Percentiles rank a stretch among this genome's conserved stretches.
These are phyloP conservation scores for Hydrotaea cyrtoneurina DNA, from an alignment of 2,888 invertebrate species.

Conservation along the genomic window DNA sequence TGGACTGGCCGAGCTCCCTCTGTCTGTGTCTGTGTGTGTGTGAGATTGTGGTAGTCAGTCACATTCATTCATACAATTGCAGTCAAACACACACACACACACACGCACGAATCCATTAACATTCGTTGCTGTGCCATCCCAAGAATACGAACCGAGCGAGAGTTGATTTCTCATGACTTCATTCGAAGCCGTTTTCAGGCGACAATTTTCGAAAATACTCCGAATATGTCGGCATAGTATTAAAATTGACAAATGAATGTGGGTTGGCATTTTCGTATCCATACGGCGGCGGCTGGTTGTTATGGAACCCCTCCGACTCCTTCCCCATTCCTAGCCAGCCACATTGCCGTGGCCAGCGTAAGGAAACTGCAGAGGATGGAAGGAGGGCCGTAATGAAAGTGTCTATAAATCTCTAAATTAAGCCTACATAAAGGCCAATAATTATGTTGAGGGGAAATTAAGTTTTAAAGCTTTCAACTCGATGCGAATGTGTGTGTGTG, in stretches of 20 bases:
- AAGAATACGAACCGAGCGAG: background rate
- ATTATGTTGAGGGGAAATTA: constrained; percentile 39
- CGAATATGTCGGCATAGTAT: constrained; percentile 31
- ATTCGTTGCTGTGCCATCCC: no score
- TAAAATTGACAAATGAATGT: constrained; percentile 61
- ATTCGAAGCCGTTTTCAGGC: background rate
- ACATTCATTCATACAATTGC: constrained; percentile 36
- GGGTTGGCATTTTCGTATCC: constrained; percentile 16
- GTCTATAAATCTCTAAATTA: constrained; percentile 42
- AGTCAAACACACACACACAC: no score
- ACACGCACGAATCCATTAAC: background rate
- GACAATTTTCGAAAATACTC: constrained; percentile 17
- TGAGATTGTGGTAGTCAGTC: background rate
- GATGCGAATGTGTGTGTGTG: constrained; percentile 4
- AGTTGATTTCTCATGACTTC: background rate
- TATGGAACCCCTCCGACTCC: no score
- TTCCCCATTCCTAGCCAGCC: no score
- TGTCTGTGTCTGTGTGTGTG: background rate
- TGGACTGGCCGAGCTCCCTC: background rate
- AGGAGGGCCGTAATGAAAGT: background rate
- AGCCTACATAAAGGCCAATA: constrained; percentile 36
- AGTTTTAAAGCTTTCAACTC: constrained; percentile 24
- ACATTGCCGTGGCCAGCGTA: no score
- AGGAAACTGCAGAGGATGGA: background rate
- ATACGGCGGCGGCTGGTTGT: background rate